Conservation (phyloP, 1,140 invertebrate species). For the Saxidomus purpurata region DNA sequence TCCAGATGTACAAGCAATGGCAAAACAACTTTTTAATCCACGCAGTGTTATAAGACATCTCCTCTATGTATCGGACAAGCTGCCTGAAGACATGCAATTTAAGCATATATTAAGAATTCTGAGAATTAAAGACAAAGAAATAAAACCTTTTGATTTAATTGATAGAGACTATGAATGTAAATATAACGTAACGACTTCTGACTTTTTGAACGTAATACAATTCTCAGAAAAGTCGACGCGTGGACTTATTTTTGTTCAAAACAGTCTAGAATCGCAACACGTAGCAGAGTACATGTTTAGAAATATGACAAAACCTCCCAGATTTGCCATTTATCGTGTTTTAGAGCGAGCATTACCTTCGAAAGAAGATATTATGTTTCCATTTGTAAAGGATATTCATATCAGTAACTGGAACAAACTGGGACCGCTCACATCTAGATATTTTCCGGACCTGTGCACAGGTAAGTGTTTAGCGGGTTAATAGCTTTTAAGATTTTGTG, state of each 20-base stretch:
- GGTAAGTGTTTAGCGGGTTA: too few species aligned
- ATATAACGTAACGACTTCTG: background rate
- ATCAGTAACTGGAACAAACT: background rate
- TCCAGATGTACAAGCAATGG: background rate
- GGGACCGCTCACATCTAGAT: background rate
- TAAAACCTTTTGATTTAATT: background rate
- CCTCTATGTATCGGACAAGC: background rate
- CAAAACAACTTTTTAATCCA: background rate
- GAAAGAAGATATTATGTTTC: slow-evolving; percentile 65
- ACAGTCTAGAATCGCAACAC: background rate
- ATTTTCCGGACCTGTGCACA: background rate
- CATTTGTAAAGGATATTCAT: background rate
- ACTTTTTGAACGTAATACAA: background rate
- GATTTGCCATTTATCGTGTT: slow-evolving; percentile 48
- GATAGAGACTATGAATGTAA: slow-evolving; percentile 8
- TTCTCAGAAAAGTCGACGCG: background rate
- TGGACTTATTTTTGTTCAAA: background rate
- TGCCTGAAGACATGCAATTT: background rate
- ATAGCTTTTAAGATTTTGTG: too few species aligned
- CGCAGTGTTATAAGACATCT: background rate
- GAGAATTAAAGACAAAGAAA: background rate
- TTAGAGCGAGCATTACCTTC: background rate
- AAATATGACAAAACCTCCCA: slow-evolving; percentile 81
- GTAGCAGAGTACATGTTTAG: background rate
- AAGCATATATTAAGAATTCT: slow-evolving; percentile 5